Percentiles rank a stretch among this genome's conserved stretches.
Evolutionary conservation across 2,113 vertebrate genomes (phyloP).

Genomic region (Hipposideros armiger): DNA sequence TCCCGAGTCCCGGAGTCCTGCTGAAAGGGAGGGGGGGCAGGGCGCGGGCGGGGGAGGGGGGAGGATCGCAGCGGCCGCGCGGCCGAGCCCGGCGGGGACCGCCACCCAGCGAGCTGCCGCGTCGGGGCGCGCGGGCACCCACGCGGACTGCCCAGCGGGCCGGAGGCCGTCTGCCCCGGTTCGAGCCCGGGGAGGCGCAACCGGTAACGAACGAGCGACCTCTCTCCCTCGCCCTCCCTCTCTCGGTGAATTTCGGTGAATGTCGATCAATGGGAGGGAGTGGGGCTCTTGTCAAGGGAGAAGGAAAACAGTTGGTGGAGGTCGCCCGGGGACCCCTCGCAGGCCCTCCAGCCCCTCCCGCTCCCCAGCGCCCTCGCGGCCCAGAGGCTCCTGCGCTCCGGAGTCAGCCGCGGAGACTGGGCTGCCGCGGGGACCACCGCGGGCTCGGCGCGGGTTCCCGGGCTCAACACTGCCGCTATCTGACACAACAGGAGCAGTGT

Average conservation of each 20-base stretch:
- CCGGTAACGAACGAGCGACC: slow-evolving; percentile 8
- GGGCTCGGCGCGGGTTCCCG: slow-evolving; percentile 82
- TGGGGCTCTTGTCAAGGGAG: not conserved
- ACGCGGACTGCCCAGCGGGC: not conserved
- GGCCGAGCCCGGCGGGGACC: slow-evolving; percentile 61
- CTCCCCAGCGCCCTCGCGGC: slow-evolving; percentile 64
- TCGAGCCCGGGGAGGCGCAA: not conserved
- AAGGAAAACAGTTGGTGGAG: slow-evolving; percentile 67
- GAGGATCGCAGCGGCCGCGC: slow-evolving; percentile 65
- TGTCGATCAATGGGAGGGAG: slow-evolving; percentile 51
- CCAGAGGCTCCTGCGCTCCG: slow-evolving; percentile 60
- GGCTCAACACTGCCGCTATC: slow-evolving; percentile 90
- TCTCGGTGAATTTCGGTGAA: not conserved
- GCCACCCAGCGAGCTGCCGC: slow-evolving; percentile 66
- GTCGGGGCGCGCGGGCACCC: slow-evolving; percentile 9
- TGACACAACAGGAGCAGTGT: slow-evolving; percentile 88
- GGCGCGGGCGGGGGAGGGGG: slow-evolving; percentile 73
- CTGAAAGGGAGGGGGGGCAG: slow-evolving; percentile 71
- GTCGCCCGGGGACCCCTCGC: slow-evolving; percentile 41
- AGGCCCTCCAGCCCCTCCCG: slow-evolving; percentile 54
- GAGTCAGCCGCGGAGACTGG: slow-evolving; percentile 78
- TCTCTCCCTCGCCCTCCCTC: slow-evolving; percentile 44
- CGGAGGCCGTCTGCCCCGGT: slow-evolving; percentile 51
- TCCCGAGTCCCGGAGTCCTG: slow-evolving; percentile 76
- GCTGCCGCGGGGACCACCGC: slow-evolving; percentile 80